Evolutionary conservation across 1,140 invertebrate genomes (phyloP).

Genomic region (Andricus grossulariae): DNA sequence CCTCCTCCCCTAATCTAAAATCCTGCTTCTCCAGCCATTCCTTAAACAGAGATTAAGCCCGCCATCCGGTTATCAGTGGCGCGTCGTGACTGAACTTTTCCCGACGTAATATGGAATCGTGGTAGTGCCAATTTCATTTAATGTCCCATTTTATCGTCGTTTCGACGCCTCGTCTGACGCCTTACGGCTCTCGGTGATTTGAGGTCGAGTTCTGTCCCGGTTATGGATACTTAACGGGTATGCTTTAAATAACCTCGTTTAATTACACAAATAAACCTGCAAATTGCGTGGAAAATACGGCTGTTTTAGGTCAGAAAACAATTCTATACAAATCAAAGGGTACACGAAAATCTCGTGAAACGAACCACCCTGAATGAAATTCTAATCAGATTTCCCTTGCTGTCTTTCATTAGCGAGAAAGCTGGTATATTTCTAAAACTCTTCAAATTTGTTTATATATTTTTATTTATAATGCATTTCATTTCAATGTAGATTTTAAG

Average conservation of each 20-base stretch:
- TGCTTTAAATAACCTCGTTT: slow-evolving; percentile 26
- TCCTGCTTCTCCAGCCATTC: neutral
- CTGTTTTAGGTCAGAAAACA: neutral
- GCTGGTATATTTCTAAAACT: too few species aligned
- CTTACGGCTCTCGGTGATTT: slow-evolving; percentile 23
- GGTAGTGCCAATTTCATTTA: slow-evolving; percentile 34
- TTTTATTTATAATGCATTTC: too few species aligned
- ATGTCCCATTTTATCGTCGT: slow-evolving; percentile 32
- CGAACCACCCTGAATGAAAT: too few species aligned
- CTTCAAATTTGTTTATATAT: too few species aligned
- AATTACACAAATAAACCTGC: slow-evolving; percentile 47
- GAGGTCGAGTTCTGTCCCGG: slow-evolving; percentile 23
- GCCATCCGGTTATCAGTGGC: neutral
- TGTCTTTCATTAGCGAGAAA: too few species aligned
- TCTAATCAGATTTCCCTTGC: too few species aligned
- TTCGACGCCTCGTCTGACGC: slow-evolving; percentile 26
- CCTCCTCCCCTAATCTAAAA: neutral
- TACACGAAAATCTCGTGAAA: too few species aligned
- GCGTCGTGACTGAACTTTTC: slow-evolving; percentile 9
- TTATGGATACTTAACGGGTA: slow-evolving; percentile 36
- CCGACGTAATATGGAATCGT: slow-evolving; percentile 11
- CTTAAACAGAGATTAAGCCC: neutral
- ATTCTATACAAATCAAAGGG: too few species aligned
- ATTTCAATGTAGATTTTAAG: too few species aligned
- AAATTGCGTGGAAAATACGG: slow-evolving; percentile 45